phyloP scores from a whole-genome alignment of 2,888 invertebrate genomes.

The Didymodactylos carnosus region DNA sequence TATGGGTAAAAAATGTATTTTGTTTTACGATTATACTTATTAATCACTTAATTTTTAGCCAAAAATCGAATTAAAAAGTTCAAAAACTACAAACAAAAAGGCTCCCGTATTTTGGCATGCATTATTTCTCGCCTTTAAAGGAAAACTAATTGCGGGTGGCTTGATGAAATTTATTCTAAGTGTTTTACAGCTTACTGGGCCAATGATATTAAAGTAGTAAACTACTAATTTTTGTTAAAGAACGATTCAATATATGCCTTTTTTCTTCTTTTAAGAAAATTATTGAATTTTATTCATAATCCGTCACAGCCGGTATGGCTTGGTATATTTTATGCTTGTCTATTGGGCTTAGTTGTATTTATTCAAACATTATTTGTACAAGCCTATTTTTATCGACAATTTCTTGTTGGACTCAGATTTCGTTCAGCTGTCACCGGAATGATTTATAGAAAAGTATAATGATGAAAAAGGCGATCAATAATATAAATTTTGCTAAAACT shows the following conservation, averaged over 20 bases:
- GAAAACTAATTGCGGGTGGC: slow-evolving; percentile 61
- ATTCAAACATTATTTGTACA: neutral
- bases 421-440: slow-evolving; percentile 34
- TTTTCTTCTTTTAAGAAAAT: neutral
- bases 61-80: neutral
- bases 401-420: slow-evolving; percentile 35
- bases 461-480: neutral
- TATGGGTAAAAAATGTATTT: neutral
- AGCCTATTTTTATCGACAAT: slow-evolving; percentile 13
- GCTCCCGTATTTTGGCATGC: neutral
- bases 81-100: no score
- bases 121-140: neutral
- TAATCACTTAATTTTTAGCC: neutral
- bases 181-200: slow-evolving; percentile 25
- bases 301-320: neutral
- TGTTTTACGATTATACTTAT: neutral
- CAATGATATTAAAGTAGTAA: neutral
- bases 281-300: neutral
- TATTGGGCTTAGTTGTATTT: neutral
- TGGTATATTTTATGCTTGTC: neutral
- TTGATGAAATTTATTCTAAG: slow-evolving; percentile 62
- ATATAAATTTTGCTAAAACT: neutral
- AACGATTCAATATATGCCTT: neutral
- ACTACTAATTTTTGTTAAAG: neutral
- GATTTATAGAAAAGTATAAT: slow-evolving; percentile 35